Evolutionary conservation across 2,888 invertebrate species (phyloP), one percentile per base, ranked within the genome.

Genomic region (Syritta pipiens): DNA sequence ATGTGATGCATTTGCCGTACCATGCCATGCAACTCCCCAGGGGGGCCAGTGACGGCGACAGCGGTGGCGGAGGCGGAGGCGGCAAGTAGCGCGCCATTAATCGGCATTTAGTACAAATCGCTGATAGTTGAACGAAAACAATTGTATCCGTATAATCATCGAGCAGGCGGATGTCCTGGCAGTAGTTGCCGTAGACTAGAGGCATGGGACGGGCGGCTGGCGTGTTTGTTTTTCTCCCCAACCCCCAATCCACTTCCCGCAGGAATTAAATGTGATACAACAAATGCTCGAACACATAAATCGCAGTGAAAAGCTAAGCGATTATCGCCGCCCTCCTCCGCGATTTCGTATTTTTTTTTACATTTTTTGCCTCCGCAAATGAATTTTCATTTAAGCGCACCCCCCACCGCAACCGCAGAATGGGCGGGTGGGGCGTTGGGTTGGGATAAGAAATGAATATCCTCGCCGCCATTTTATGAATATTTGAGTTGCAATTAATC

Each of bases 401-500:
- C 60, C 67, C 51, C 65, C 48, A 51, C 72, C 79, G 44, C 74
- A 79, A 74, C 74, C 77, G 48, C 65, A 59, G 57, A 55, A 67
- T 42, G 60, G 48, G 10, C 14, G 40, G 57, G 7, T 5, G 12
- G 26, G 19, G 22, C 1, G 37, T n/a, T n/a, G 35, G 1, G 4
- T 26, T 7, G 35, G 42, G 46, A 59, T 55, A 72, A 77, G 74
- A 68, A 74, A 79, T 62, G 40, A 57, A 79, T 74, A 71, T 74
- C 62, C 67, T 35, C 53, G 60, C 79, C 74, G 74, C 79, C 74
- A 74, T 79, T 79, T 74, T 68, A 79, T 79, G 49, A 79, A 79
- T 79, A 79, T 79, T 79, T 74, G 79, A 79, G 79, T 79, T 51
- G 79, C 74, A 79, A 79, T 79, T 79, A 79, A 79, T 79, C 79